Evolutionary conservation across 2,888 invertebrate species (phyloP).

Genomic region (Meghimatium bilineatum): DNA sequence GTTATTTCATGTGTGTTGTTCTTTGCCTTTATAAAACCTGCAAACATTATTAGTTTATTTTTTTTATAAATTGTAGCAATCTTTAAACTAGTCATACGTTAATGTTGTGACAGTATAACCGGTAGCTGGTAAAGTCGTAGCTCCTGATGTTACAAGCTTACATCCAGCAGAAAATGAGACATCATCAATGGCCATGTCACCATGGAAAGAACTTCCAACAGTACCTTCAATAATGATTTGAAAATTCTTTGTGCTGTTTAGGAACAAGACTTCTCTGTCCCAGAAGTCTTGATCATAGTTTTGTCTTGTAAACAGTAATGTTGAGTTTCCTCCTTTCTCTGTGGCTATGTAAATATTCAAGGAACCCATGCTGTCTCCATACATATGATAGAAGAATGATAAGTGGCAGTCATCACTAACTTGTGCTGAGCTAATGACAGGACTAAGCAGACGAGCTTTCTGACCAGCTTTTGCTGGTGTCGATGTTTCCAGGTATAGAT

Average conservation of each 20-base stretch:
- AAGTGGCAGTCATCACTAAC: conserved; percentile 61
- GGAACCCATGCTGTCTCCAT: conserved; percentile 65
- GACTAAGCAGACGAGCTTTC: conserved; percentile 72
- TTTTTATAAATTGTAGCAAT: conserved; percentile 66
- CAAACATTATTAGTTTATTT: conserved; percentile 68
- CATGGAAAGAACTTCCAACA: conserved; percentile 57
- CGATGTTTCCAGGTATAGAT: conserved; percentile 71
- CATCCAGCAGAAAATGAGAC: conserved; percentile 72
- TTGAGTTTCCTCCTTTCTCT: conserved; percentile 54
- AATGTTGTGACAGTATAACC: conserved; percentile 59
- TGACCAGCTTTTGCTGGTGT: conserved; percentile 63
- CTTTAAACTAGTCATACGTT: conserved; percentile 60
- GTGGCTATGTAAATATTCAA: conserved; percentile 66
- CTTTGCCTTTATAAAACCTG: conserved; percentile 50
- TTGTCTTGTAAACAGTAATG: conserved; percentile 39
- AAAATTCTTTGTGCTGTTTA: conserved; percentile 60
- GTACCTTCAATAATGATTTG: conserved; percentile 70
- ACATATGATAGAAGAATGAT: conserved; percentile 73
- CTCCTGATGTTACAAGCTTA: conserved; percentile 56
- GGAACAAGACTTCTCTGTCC: conserved; percentile 61
- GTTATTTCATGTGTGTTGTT: conserved; percentile 65
- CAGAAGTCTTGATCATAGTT: conserved; percentile 59
- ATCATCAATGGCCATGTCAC: conserved; percentile 75
- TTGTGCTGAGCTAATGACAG: conserved; percentile 56
- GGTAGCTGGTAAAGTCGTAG: conserved; percentile 57